A percentile compares a stretch with the other conserved stretches of the same genome.
These are phyloP conservation scores for Adelges cooleyi DNA, from an alignment of 1,140 invertebrate genomes.

Conservation along the genomic window DNA sequence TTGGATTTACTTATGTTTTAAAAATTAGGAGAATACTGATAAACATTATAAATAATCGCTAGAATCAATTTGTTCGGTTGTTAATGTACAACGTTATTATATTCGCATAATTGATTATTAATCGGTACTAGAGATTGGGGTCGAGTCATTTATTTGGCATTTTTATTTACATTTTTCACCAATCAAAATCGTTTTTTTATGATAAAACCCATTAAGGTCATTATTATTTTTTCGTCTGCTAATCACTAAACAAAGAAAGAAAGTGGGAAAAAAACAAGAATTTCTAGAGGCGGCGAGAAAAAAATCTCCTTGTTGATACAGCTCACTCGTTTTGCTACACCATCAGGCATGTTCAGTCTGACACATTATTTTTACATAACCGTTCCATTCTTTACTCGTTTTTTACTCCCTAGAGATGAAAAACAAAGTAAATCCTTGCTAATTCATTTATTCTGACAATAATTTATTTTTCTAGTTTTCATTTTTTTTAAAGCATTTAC, in stretches of 20 bases:
- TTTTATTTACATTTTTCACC: too few relatives aligned
- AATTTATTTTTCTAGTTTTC: too few relatives aligned
- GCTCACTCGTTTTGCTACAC: neutral
- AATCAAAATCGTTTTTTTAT: slow-evolving; percentile 7
- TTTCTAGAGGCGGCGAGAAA: neutral
- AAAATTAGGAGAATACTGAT: too few relatives aligned
- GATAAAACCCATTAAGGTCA: slow-evolving; percentile 7
- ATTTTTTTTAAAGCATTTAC: too few relatives aligned
- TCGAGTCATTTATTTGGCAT: too few relatives aligned
- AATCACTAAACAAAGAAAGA: slow-evolving; percentile 8
- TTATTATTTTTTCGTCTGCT: slow-evolving; percentile 7
- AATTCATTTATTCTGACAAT: neutral
- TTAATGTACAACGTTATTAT: too few relatives aligned
- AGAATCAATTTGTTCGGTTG: too few relatives aligned
- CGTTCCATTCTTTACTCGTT: slow-evolving; percentile 8
- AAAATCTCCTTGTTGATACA: neutral
- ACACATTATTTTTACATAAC: slow-evolving; percentile 20
- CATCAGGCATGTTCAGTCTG: neutral
- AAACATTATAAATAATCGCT: too few relatives aligned
- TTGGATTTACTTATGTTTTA: too few relatives aligned
- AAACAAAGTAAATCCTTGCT: slow-evolving; percentile 3
- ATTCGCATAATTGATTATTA: slow-evolving; percentile 3
- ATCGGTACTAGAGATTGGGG: too few relatives aligned
- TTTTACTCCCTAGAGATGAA: neutral
- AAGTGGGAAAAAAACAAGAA: too few relatives aligned